A percentile compares a stretch with the other conserved stretches of the same genome.
These are phyloP conservation scores for Drosophila watanabei DNA, from an alignment of 1,140 invertebrate genomes.

Conservation along the genomic window DNA sequence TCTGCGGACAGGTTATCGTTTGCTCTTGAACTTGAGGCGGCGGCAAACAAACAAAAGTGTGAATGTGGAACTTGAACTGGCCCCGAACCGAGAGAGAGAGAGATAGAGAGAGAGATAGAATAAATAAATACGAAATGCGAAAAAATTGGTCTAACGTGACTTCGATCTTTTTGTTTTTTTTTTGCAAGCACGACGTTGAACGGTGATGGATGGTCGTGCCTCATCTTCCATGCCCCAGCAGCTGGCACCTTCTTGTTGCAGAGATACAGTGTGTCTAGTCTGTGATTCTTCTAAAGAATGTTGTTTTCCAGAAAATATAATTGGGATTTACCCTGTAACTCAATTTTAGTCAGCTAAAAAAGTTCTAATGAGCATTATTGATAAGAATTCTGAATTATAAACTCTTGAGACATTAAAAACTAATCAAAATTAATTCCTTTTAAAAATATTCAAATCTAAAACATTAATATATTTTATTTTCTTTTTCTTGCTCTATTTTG, in stretches of 20 bases:
- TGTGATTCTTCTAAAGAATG: background rate
- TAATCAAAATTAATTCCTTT: background rate
- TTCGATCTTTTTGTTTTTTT: slow-evolving; percentile 13
- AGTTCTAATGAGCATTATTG: background rate
- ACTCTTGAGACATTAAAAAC: background rate
- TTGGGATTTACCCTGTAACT: background rate
- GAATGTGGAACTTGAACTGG: slow-evolving; percentile 43
- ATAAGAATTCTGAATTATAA: background rate
- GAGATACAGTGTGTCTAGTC: background rate
- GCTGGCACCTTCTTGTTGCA: background rate
- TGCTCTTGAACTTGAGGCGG: slow-evolving; percentile 80
- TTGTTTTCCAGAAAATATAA: background rate
- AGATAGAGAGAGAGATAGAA: slow-evolving; percentile 5
- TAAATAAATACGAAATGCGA: slow-evolving; percentile 24
- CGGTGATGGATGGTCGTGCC: slow-evolving; percentile 10
- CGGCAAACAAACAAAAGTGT: slow-evolving; percentile 37
- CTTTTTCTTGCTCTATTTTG: background rate
- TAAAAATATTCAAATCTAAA: too few relatives aligned
- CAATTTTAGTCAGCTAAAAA: too few relatives aligned
- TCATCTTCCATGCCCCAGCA: background rate
- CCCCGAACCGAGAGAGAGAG: background rate
- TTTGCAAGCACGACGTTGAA: background rate
- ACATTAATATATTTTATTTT: background rate
- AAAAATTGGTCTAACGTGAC: slow-evolving; percentile 39
- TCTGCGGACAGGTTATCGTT: slow-evolving; percentile 70